These are phyloP conservation scores for Lindbergichthys nudifrons DNA, from an alignment of 2,797 vertebrate genomes.

Conservation along the genomic window DNA sequence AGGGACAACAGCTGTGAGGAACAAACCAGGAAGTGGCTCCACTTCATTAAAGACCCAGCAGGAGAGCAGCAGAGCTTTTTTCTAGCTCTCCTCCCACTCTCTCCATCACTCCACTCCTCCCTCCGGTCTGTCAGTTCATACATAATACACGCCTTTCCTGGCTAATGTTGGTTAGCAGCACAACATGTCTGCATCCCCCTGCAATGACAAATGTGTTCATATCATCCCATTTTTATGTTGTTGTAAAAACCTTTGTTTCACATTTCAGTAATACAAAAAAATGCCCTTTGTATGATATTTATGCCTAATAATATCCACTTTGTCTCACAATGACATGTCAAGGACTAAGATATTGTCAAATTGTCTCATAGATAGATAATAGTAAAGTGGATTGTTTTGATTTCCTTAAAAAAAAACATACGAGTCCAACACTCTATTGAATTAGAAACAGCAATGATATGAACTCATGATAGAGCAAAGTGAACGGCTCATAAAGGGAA, in stretches of 20 bases:
- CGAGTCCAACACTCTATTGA: too few species aligned
- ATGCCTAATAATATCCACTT: neutral
- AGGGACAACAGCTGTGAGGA: slow-evolving; percentile 79
- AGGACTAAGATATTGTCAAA: too few species aligned
- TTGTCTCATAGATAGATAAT: too few species aligned
- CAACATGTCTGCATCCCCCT: neutral
- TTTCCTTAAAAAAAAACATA: too few species aligned
- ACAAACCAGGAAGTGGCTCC: slow-evolving; percentile 79
- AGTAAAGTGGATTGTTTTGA: too few species aligned
- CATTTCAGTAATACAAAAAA: neutral
- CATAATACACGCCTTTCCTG: neutral
- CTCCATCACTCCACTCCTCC: slow-evolving; percentile 52
- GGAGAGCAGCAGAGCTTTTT: slow-evolving; percentile 65
- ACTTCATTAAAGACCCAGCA: slow-evolving; percentile 84
- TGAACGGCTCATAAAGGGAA: neutral
- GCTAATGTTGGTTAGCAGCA: neutral
- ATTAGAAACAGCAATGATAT: too few species aligned
- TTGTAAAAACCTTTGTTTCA: neutral
- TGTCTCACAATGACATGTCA: too few species aligned
- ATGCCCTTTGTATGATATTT: neutral
- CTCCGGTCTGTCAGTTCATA: slow-evolving; percentile 38
- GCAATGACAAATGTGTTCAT: neutral
- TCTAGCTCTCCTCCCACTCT: slow-evolving; percentile 54
- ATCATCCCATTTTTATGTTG: too few species aligned
- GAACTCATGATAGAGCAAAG: neutral